Base-by-base conservation (phyloP, 2,888 invertebrate genomes). In the Latrodectus hesperus region DNA sequence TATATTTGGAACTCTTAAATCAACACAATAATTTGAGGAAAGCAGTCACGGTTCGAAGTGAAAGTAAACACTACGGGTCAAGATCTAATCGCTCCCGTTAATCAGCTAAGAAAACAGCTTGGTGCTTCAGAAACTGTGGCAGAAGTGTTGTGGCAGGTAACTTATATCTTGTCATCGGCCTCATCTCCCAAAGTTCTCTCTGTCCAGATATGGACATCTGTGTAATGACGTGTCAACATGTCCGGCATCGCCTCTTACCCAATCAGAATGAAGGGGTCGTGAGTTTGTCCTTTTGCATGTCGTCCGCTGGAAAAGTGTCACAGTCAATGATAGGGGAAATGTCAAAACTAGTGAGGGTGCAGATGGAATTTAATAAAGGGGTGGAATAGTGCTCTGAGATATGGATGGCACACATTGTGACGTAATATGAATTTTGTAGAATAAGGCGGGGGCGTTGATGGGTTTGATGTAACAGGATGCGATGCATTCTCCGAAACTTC, bases 331-430 rank as follows among this genome's bases (percentile, higher is more conserved):
- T 60, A 55, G 68, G 52, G 52, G 60, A 49, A 22, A 72, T 74
- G 85, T 85, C 85, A 80, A 85, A 85, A 67, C 68, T 85, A 71
- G 26, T 71, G 76, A 52, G 74, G 49, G 68, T 79, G 78, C 55
- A 76, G 80, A 80, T 80, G 80, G 86, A 86, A 86, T 86, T 86
- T 86, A 86, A 86, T 86, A 86, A 86, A 86, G 86, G 80, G 75
- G 81, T 72, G 86, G 71, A 52, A 78, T 76, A 78, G 73, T 65
- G 68, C 84, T 67, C 72, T 11, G 51, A 12, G 70, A 12, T 55
- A 53, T 68, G 17, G 55, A 16, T 60, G 67, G n/a, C 9, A 60
- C 9, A 26, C 12, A 60, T 26, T 9, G 38, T n/a, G 17, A 38
- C 22, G 60, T 14, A 60, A 9, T 26, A 53, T 67, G 55, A 70